Evolutionary conservation across 2,797 vertebrate genomes (phyloP).

Genomic region (Sebastes hubbsi): DNA sequence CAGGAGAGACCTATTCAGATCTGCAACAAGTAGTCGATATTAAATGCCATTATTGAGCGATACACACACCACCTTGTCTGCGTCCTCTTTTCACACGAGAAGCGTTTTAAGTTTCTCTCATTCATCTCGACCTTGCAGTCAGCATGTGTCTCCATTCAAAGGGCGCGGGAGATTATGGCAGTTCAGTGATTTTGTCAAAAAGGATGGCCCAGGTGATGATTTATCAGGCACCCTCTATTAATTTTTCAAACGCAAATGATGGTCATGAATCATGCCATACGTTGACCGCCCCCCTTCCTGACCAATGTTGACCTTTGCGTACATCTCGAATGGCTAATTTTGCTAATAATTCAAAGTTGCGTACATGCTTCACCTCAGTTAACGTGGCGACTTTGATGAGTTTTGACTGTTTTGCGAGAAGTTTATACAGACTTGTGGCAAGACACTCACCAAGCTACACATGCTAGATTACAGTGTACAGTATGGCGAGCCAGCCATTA

Average conservation of each 20-base stretch:
- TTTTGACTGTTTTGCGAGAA: not conserved
- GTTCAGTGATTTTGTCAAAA: conserved; percentile 74
- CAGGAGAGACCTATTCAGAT: conserved; percentile 26
- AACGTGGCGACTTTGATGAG: conserved; percentile 24
- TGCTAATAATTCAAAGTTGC: conserved; percentile 27
- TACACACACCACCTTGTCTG: conserved; percentile 16
- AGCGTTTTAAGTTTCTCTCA: conserved; percentile 47
- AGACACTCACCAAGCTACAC: not conserved
- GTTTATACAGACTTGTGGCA: not conserved
- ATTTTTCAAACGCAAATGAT: conserved; percentile 81
- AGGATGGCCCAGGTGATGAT: conserved; percentile 68
- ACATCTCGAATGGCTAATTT: conserved; percentile 63
- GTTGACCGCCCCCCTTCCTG: conserved; percentile 63
- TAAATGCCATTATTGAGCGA: conserved; percentile 55
- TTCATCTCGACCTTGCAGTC: conserved; percentile 68
- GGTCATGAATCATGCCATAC: conserved; percentile 78
- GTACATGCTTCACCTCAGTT: not conserved
- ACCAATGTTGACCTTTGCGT: conserved; percentile 72
- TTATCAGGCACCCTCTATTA: conserved; percentile 73
- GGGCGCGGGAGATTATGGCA: conserved; percentile 50
- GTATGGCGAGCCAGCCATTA: conserved; percentile 1
- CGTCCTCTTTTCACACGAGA: conserved; percentile 17
- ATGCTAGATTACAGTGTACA: conserved; percentile 9
- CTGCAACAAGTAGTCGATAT: conserved; percentile 47
- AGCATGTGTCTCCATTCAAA: conserved; percentile 57